These are phyloP conservation scores for Catostylus mosaicus DNA, from an alignment of 30 jellyfish, hydroid and myxozoan species.

Conservation along the genomic window DNA sequence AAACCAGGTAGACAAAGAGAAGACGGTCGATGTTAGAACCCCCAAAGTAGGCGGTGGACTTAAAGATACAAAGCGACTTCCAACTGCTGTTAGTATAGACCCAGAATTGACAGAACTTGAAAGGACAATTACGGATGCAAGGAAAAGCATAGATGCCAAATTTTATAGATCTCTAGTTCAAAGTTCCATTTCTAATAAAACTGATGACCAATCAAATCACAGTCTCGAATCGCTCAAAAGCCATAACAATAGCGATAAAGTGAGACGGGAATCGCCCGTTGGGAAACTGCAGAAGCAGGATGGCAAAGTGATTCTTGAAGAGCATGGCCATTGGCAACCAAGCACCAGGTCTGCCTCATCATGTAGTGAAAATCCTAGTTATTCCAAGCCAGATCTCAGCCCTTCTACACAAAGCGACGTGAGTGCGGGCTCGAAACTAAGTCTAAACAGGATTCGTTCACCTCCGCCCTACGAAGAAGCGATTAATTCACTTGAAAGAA, in stretches of 20 bases:
- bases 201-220: constrained; percentile 6
- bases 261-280: neutral
- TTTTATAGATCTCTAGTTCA: constrained; percentile 87
- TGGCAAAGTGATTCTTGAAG: neutral
- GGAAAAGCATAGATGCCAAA: constrained; percentile 97
- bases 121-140: constrained; percentile 84
- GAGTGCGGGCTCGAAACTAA: constrained; percentile 2
- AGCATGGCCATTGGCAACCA: neutral
- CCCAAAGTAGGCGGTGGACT: neutral
- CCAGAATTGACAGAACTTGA: constrained; percentile 94
- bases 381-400: neutral
- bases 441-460: constrained; percentile 29
- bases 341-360: neutral
- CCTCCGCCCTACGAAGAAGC: constrained; percentile 78
- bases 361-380: neutral
- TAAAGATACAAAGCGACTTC: neutral
- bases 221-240: neutral
- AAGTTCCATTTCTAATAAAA: constrained; percentile 9
- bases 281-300: constrained; percentile 1
- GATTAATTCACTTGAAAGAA: constrained; percentile 37
- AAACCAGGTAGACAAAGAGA: too few relatives aligned
- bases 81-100: constrained; percentile 66
- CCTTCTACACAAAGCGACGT: constrained; percentile 22
- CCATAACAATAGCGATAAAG: neutral
- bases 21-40: neutral